Percentiles rank a stretch among this genome's conserved stretches.
Conservation (phyloP, 2,888 invertebrate species). For the Kryphioiulus occultus region DNA sequence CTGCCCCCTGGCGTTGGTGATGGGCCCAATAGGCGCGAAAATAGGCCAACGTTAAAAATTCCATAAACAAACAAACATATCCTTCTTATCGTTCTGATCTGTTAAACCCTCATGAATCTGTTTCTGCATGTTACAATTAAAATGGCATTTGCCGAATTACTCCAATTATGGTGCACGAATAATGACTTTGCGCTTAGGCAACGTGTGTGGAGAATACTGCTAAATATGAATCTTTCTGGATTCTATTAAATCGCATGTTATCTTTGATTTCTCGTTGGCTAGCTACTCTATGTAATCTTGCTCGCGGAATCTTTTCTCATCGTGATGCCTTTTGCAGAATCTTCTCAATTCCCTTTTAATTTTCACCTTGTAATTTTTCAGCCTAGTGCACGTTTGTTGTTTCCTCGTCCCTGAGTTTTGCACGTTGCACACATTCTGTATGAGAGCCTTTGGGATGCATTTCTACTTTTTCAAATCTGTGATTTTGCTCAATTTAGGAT, state of each 20-base stretch:
- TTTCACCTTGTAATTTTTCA: neutral
- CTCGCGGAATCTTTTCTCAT: neutral
- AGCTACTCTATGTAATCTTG: neutral
- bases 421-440: neutral
- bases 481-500: neutral
- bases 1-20: no score
- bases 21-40: no score
- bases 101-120: no score
- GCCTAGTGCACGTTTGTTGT: neutral
- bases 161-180: no score
- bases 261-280: neutral
- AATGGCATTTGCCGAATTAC: neutral
- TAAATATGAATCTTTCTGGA: neutral
- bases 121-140: neutral
- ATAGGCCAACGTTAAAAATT: no score
- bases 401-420: neutral
- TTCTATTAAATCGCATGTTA: neutral
- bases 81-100: no score
- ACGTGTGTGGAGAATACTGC: neutral
- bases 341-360: no score
- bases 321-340: neutral
- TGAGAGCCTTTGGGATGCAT: neutral
- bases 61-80: no score
- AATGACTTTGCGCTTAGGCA: neutral
- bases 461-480: neutral